Evolutionary conservation across 1,140 invertebrate species (phyloP), one percentile per base, ranked within the genome.

Genomic region (Euwallacea similis): DNA sequence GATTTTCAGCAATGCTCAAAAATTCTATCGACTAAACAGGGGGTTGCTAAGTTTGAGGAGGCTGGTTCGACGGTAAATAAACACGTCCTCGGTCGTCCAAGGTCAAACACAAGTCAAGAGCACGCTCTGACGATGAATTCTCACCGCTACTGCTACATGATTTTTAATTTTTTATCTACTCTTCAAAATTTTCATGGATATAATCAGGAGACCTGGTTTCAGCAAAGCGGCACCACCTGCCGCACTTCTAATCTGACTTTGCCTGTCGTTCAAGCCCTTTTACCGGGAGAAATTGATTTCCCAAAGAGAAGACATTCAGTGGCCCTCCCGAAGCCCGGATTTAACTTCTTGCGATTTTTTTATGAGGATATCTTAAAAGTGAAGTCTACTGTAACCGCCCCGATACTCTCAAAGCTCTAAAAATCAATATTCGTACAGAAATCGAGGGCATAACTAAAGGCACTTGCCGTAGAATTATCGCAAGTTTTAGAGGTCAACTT

Each of bases 361-460:
- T 61, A 42, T 61, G 21, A 7, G 4, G 42, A 42, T 42, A 61
- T 21, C 58, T 61, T 42, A 61, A 61, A 43, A 41, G 42, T 42
- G 2, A 61, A 61, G 58, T 61, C 10, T 61, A 61, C 15, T 10
- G 10, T 3, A 43, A 61, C 42, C 15, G 58, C 10, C 58, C 21
- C 15, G 15, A 0, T 8, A 56, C 54, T 2, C 6, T 56, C 11
- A 9, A 56, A 56, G 54, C 11, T 13, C 16, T 56, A 56, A 56
- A 56, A 56, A 50, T 11, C 46, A 50, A 50, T 50, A 50, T 50
- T 50, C 2, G 46, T 10, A 1, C 2, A 50, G 46, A 50, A 50
- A 50, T 50, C 46, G 46, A 6, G 13, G 6, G 0, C 9, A 2
- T 33, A 33, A 4, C 21, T 33, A 4, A 33, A 33, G 21, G 4